Percentiles rank a stretch among this genome's conserved stretches.
These are phyloP conservation scores for Corythoichthys intestinalis DNA, from an alignment of 2,113 vertebrate genomes.

Conservation along the genomic window DNA sequence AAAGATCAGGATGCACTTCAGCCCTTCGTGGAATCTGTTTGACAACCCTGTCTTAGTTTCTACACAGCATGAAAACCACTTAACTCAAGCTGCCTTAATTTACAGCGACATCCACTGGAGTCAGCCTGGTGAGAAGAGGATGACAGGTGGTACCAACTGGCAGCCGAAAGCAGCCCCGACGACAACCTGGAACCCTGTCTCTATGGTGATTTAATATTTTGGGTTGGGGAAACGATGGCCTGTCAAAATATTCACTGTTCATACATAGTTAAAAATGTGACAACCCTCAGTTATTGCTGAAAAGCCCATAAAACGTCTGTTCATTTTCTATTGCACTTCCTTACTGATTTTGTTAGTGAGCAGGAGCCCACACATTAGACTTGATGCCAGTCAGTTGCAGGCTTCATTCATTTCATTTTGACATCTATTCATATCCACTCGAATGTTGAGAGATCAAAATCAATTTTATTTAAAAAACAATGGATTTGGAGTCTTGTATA, in stretches of 20 bases:
- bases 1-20: too few relatives aligned
- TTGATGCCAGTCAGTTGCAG: too few relatives aligned
- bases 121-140: conserved; percentile 94
- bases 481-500: too few relatives aligned
- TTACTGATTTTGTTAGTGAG: neutral
- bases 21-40: too few relatives aligned
- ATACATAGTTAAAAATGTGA: neutral
- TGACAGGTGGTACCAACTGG: conserved; percentile 97
- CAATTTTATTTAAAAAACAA: too few relatives aligned
- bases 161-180: conserved; percentile 92
- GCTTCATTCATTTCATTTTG: too few relatives aligned
- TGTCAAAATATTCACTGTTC: neutral
- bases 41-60: too few relatives aligned
- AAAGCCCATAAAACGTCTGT: neutral
- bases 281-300: neutral
- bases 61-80: conserved; percentile 4
- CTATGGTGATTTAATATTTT: conserved; percentile 79
- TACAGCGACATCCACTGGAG: conserved; percentile 95
- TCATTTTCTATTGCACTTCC: neutral
- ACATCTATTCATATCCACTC: too few relatives aligned
- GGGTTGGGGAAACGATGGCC: neutral
- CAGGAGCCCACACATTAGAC: too few relatives aligned
- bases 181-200: conserved; percentile 96
- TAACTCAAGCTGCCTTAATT: conserved; percentile 52
- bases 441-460: too few relatives aligned